Evolutionary conservation across 2,797 vertebrate species (phyloP), one percentile per base, ranked within the genome.

Genomic region (Cacajao melanocephalus): DNA sequence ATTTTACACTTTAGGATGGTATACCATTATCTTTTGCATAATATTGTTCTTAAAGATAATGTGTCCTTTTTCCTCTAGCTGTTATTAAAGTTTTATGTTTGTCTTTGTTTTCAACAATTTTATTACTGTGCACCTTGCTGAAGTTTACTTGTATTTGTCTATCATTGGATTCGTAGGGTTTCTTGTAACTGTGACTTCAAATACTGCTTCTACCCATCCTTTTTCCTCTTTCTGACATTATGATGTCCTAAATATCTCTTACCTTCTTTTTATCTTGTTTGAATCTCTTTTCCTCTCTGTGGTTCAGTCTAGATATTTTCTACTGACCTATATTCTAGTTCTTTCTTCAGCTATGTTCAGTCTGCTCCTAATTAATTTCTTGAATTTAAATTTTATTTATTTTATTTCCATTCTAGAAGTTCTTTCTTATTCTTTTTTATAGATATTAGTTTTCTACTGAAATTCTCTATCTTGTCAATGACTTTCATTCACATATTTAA

Each of bases 341-440:
- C 46, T 96, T 41, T 89, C 33, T 72, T 88, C 30, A 90, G 5
- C 55, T 72, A 24, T 94, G 6, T 61, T 46, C 50, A 94, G 36
- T 50, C 44, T 86, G 22, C 8, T 80, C 64, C n/a, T 70, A 92
- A 89, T 70, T 93, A 19, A 95, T 44, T 94, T 84, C 41, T 1
- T 93, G 73, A 90, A 36, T 87, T 87, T 79, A 39, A 84, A 48
- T 93, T 82, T 95, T 61, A 84, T 61, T 96, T 76, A 46, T 67
- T 93, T 4, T 90, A 44, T 92, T 92, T 88, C 19, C 87, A 20
- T 93, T 87, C 26, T 76, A 75, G 28, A 87, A 81, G 84, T 70
- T 81, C 19, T n/a, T 79, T 87, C 57, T 14, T 90, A 58, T n/a
- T 93, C 12, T 64, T 86, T 86, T 91, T 64, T 79, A 80, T 28